A percentile compares a stretch with the other conserved stretches of the same genome.
These are phyloP conservation scores for Sphaerodactylus townsendi DNA, from an alignment of 2,113 vertebrate species.

Conservation along the genomic window DNA sequence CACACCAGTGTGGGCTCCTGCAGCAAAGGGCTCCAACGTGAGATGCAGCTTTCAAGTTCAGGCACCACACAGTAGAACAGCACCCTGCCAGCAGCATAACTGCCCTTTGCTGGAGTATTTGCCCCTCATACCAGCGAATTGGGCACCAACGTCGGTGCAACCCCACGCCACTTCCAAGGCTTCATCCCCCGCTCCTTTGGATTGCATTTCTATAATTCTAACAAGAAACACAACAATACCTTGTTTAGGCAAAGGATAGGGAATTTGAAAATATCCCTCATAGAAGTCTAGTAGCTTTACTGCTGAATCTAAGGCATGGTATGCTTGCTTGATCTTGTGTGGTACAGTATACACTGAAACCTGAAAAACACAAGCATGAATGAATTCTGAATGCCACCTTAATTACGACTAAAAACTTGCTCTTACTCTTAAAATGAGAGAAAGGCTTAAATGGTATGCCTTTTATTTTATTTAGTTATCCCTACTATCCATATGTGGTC, in stretches of 20 bases:
- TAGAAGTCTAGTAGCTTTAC: slow-evolving; percentile 90
- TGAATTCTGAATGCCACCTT: background rate
- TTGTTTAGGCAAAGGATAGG: slow-evolving; percentile 91
- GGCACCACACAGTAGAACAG: too few relatives aligned
- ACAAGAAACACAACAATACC: slow-evolving; percentile 63
- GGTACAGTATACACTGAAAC: slow-evolving; percentile 86
- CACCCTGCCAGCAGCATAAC: too few relatives aligned
- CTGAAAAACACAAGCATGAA: slow-evolving; percentile 53
- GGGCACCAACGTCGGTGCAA: too few relatives aligned
- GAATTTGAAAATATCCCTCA: slow-evolving; percentile 89
- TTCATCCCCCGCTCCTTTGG: too few relatives aligned
- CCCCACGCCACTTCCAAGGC: too few relatives aligned
- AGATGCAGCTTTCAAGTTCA: too few relatives aligned
- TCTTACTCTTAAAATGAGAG: background rate
- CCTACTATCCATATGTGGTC: background rate
- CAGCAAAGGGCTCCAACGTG: too few relatives aligned
- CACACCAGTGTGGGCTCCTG: too few relatives aligned
- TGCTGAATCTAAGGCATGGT: slow-evolving; percentile 84
- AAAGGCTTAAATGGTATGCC: background rate
- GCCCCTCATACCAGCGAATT: too few relatives aligned
- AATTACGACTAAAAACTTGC: background rate
- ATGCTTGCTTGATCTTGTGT: slow-evolving; percentile 86
- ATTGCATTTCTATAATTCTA: too few relatives aligned
- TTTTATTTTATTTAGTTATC: background rate
- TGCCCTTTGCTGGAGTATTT: too few relatives aligned